phyloP scores from a whole-genome alignment of 2,113 vertebrate species.

The Machaerirhynchus nigripectus region DNA sequence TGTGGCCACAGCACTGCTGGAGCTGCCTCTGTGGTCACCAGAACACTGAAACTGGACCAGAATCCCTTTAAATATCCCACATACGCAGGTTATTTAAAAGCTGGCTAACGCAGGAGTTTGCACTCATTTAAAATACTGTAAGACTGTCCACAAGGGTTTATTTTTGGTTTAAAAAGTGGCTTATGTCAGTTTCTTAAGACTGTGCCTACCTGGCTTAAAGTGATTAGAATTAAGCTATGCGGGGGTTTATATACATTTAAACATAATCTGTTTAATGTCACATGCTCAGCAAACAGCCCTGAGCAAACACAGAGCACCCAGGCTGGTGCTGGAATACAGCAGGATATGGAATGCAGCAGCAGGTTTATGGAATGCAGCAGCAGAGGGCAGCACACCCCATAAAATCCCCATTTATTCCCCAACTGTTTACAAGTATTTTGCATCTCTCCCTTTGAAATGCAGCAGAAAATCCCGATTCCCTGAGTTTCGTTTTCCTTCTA shows the following conservation, averaged over 20 bases:
- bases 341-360: neutral
- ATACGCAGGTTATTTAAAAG: neutral
- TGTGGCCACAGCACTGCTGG: neutral
- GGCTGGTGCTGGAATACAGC: neutral
- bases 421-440: neutral
- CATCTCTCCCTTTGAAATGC: neutral
- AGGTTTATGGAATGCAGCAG: neutral
- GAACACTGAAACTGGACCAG: neutral
- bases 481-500: neutral
- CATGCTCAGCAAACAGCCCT: neutral
- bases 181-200: conserved; percentile 29
- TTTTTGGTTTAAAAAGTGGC: conserved; percentile 39
- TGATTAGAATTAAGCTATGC: conserved; percentile 10
- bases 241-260: neutral
- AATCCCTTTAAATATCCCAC: neutral
- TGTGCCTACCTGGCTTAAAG: neutral
- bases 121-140: neutral
- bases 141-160: neutral
- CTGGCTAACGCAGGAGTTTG: neutral
- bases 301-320: rapidly evolving
- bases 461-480: neutral
- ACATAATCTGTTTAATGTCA: neutral
- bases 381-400: conserved; percentile 62
- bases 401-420: neutral
- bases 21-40: neutral